Evolutionary conservation across 2,797 vertebrate genomes (phyloP), one percentile per base, ranked within the genome.

Genomic region (Microtus californicus): DNA sequence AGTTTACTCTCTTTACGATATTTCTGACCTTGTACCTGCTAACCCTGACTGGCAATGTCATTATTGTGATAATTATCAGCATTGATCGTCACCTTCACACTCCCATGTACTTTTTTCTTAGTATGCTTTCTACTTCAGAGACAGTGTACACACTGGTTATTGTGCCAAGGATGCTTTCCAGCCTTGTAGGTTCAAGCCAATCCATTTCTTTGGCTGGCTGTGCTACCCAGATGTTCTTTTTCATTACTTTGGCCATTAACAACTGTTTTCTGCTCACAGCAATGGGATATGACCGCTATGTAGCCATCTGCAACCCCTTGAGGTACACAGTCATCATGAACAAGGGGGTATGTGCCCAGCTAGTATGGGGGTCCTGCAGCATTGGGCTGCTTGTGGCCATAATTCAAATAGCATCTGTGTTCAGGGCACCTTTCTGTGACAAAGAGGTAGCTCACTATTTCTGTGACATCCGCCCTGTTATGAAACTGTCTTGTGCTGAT

Each of bases 21-120:
- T 97, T 98, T 83, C 69, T 98, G 69, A 27, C 51, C 14, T 81
- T 98, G 90, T 97, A 97, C 83, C 15, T 96, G 34, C 71, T 97
- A 59, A 97, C 97, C 1, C 48, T 98, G 90, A 87, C 89, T 82
- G 96, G 97, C 27, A 98, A 97, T 94, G 63, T 79, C 71, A 59
- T 94, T 54, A 98, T 97, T 37, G 92, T 97, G 82, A 89, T 37
- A 19, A 73, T 95, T 34, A 96, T 97, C 56, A 85, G 93, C 56
- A 73, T 78, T 31, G 90, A 97, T 45, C 91, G 1, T 29, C 67
- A 82, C 40, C 97, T 98, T 7, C 97, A 97, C 45, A 98, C 96
- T 0, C 98, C 98, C 48, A 98, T 98, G 98, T 98, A 98, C 87
- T 98, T 98, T 86, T 98, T 98, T 78, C 93, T 98, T 27, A 74